Evolutionary conservation across 2,888 invertebrate genomes (phyloP).

Genomic region (Stegophylla sp.): DNA sequence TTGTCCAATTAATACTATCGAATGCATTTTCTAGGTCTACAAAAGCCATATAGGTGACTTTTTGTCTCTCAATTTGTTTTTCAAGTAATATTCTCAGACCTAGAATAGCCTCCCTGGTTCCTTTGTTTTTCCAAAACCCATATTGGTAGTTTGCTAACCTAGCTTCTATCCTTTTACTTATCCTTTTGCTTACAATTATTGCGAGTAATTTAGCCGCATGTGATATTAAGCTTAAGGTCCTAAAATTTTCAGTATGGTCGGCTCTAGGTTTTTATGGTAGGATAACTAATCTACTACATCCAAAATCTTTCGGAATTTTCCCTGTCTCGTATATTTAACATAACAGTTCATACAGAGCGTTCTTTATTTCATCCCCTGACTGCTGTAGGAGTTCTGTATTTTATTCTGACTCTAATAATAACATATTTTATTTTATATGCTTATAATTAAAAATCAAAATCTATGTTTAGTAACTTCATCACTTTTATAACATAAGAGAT

Average conservation of each 20-base stretch:
- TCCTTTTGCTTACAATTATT: constrained; percentile 26
- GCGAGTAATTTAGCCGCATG: constrained; percentile 22
- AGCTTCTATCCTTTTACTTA: constrained; percentile 28
- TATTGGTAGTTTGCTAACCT: constrained; percentile 14
- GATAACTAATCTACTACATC: constrained; percentile 41
- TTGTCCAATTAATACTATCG: constrained; percentile 30
- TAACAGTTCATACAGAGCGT: constrained; percentile 33
- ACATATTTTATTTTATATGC: too few relatives aligned
- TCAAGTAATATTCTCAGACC: constrained; percentile 21
- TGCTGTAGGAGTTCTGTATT: constrained; percentile 34
- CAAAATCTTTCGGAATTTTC: constrained; percentile 42
- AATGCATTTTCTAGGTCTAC: too few relatives aligned
- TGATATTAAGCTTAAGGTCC: constrained; percentile 21
- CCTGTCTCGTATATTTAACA: constrained; percentile 32
- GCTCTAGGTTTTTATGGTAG: constrained; percentile 35
- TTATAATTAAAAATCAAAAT: too few relatives aligned
- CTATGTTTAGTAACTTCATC: not conserved
- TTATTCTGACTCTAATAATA: too few relatives aligned
- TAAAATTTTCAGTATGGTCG: constrained; percentile 28
- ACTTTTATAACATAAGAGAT: constrained; percentile 61
- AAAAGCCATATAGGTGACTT: constrained; percentile 41
- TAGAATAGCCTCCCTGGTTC: constrained; percentile 17
- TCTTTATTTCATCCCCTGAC: constrained; percentile 25
- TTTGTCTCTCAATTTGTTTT: constrained; percentile 45
- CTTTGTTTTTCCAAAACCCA: constrained; percentile 23